phyloP scores from a whole-genome alignment of 2,797 vertebrate species.

The Cephalopachus bancanus region DNA sequence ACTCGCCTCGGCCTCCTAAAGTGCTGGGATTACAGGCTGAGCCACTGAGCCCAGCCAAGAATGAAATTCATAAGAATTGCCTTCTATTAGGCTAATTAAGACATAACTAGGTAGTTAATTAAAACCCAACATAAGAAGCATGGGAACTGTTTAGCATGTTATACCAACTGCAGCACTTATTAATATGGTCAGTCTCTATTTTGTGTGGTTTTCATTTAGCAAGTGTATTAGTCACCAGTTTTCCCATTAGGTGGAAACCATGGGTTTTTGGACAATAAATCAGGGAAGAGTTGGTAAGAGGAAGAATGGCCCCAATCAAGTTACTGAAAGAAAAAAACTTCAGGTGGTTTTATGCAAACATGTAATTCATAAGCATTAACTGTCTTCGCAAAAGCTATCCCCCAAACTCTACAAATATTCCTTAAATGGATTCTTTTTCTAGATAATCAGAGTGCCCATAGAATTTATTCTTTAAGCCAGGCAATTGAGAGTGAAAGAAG shows the following conservation, averaged over 20 bases:
- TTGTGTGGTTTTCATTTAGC: neutral
- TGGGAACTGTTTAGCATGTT: slow-evolving; percentile 19
- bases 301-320: neutral
- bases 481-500: neutral
- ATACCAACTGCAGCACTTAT: neutral
- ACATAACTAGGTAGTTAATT: slow-evolving; percentile 31
- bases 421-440: neutral
- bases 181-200: neutral
- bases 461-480: neutral
- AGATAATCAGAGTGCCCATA: neutral
- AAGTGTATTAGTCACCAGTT: neutral
- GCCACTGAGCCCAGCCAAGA: too few relatives aligned
- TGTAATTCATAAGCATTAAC: neutral
- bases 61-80: neutral
- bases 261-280: neutral
- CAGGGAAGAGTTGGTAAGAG: neutral
- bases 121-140: neutral
- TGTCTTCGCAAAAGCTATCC: neutral
- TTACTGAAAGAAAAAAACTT: slow-evolving; percentile 7
- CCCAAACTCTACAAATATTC: neutral
- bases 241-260: neutral
- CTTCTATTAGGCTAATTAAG: slow-evolving; percentile 30
- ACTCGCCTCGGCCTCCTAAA: too few relatives aligned
- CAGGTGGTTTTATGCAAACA: neutral
- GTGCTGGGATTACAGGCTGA: too few relatives aligned